Evolutionary conservation across 2,888 invertebrate species (phyloP).

Genomic region (Notodonta ziczac): DNA sequence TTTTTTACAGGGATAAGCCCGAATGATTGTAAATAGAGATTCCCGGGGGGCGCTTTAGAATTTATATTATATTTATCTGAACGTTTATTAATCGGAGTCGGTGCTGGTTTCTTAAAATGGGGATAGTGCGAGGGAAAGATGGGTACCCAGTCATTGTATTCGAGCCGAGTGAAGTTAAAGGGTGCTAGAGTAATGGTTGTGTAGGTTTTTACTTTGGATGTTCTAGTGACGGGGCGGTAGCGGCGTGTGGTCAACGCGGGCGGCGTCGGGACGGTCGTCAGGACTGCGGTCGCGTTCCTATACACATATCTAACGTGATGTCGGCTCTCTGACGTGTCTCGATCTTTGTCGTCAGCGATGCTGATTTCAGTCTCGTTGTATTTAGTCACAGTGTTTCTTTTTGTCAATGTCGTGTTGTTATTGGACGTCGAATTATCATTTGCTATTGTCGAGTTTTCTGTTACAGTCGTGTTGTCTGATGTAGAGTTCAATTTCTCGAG

Average conservation of each 20-base stretch:
- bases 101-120: conserved; percentile 45
- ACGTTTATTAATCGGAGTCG: conserved; percentile 55
- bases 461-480: conserved; percentile 23
- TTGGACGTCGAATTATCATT: conserved; percentile 32
- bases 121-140: conserved; percentile 71
- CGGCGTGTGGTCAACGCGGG: conserved; percentile 51
- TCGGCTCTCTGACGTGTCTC: conserved; percentile 53
- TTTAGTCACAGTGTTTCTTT: not conserved
- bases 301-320: conserved; percentile 52
- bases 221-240: conserved; percentile 70
- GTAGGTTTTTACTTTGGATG: conserved; percentile 54
- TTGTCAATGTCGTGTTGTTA: conserved; percentile 34
- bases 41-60: conserved; percentile 40
- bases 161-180: conserved; percentile 53
- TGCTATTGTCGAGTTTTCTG: conserved; percentile 33
- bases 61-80: conserved; percentile 47
- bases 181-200: conserved; percentile 49
- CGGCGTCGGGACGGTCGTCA: conserved; percentile 42
- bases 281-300: conserved; percentile 45
- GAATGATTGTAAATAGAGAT: conserved; percentile 69
- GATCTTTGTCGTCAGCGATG: conserved; percentile 52
- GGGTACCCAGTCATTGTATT: conserved; percentile 77
- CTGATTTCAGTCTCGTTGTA: conserved; percentile 43
- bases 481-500: conserved; percentile 23
- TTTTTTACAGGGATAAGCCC: conserved; percentile 63